Base-by-base conservation (phyloP, 2,888 invertebrate species). In the Standfussiana lucernea region DNA sequence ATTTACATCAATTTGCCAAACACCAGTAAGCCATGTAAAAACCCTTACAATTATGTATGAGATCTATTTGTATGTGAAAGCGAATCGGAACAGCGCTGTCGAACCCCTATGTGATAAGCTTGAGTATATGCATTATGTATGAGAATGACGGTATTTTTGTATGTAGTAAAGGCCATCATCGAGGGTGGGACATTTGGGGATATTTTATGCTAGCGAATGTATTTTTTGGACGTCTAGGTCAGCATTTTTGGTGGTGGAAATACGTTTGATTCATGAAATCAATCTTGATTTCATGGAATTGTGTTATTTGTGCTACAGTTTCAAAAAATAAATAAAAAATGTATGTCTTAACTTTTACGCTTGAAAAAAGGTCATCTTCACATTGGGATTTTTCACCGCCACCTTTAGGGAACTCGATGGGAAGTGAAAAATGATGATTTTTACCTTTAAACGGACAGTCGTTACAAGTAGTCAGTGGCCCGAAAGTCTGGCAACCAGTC, bases 101-200 rank as follows among this genome's bases (percentile, higher is more conserved):
- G 64, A 62, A 73, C 72, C 79, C 67, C 53, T 70, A 67, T 83
- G 82, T 80, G 88, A 85, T 89, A 87, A 89, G 81, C 81, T 75
- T 78, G 67, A 77, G 61, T 71, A 61, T 72, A 85, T 88, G 84
- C 84, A 86, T 88, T 85, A 88, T 88, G 80, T 82, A 88, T 88
- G 59, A 86, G 77, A 61, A 37, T 15, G 66, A 62, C 61, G 71
- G 77, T 83, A 84, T 86, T 86, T 80, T 82, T 82, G 73, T 77
- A 67, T 62, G 72, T 78, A 56, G 67, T 82, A 74, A 73, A 35
- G 67, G 35, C 50, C 70, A 64, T 59, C 72, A 32, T 56, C 13
- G 50, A 47, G 53, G 37, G 13, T 35, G 40, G 40, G 21, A 45
- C 21, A 42, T 50, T 68, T 35, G 45, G n/a, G 68, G 32, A 15